A percentile compares a stretch with the other conserved stretches of the same genome.
phyloP scores from a whole-genome alignment of 1,140 invertebrate species.

The Eumeta japonica region DNA sequence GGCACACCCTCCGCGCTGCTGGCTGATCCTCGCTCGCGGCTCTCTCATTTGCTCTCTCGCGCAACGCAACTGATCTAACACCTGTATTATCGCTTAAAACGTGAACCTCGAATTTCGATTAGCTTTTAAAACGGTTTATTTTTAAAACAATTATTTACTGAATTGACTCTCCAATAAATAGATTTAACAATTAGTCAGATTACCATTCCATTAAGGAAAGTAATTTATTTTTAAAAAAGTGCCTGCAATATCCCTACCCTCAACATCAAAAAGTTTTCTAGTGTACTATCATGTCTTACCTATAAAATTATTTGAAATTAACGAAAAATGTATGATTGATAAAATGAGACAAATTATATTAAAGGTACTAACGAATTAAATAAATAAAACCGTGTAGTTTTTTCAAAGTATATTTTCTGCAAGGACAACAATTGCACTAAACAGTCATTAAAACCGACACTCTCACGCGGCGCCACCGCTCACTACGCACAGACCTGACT shows the following conservation, averaged over 20 bases:
- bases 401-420: slow-evolving; percentile 52
- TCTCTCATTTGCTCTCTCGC: slow-evolving; percentile 75
- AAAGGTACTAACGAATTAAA: slow-evolving; percentile 12
- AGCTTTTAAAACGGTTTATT: too few species aligned
- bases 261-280: too few species aligned
- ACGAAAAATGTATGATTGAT: slow-evolving; percentile 1
- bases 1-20: slow-evolving; percentile 68
- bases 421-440: slow-evolving; percentile 54
- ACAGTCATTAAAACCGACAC: slow-evolving; percentile 47
- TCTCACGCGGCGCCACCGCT: slow-evolving; percentile 18
- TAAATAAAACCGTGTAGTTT: slow-evolving; percentile 16
- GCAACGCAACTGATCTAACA: slow-evolving; percentile 36
- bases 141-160: too few species aligned
- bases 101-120: too few species aligned
- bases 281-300: too few species aligned
- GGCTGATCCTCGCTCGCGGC: slow-evolving; percentile 57
- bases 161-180: too few species aligned
- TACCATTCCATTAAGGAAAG: too few species aligned
- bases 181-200: too few species aligned
- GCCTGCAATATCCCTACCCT: too few species aligned
- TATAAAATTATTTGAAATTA: slow-evolving; percentile 7
- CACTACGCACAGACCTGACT: slow-evolving; percentile 20
- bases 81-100: not conserved
- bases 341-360: slow-evolving; percentile 16
- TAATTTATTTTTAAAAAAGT: too few species aligned